phyloP scores from a whole-genome alignment of 2,888 invertebrate species.

The Patella depressa region DNA sequence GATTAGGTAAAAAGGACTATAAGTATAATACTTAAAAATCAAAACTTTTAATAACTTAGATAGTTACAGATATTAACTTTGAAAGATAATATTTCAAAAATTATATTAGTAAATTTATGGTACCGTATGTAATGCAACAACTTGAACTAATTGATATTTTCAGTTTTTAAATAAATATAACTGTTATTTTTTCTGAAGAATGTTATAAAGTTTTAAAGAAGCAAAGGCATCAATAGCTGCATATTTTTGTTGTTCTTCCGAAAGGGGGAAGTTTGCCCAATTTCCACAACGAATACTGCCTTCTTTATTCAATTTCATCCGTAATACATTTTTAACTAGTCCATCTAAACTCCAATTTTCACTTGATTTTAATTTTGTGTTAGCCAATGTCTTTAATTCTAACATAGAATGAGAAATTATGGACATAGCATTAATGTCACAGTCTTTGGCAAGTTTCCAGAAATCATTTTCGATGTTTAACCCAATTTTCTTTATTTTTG shows the following conservation, averaged over 20 bases:
- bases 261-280: slow-evolving; percentile 57
- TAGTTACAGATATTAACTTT: too few relatives aligned
- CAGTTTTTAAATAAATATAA: too few relatives aligned
- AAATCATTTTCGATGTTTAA: slow-evolving; percentile 56
- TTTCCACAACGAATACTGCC: slow-evolving; percentile 47
- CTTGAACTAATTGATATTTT: too few relatives aligned
- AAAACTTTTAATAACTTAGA: too few relatives aligned
- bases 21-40: too few relatives aligned
- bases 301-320: slow-evolving; percentile 50
- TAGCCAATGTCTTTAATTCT: slow-evolving; percentile 52
- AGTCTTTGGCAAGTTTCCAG: slow-evolving; percentile 62
- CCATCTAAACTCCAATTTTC: slow-evolving; percentile 63
- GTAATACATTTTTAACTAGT: slow-evolving; percentile 52
- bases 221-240: slow-evolving; percentile 59
- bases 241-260: slow-evolving; percentile 51
- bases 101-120: too few relatives aligned
- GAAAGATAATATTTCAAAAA: too few relatives aligned
- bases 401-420: slow-evolving; percentile 43
- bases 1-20: too few relatives aligned
- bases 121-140: too few relatives aligned
- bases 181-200: slow-evolving; percentile 2
- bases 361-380: slow-evolving; percentile 48
- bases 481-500: slow-evolving; percentile 51
- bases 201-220: slow-evolving; percentile 26
- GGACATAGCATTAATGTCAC: slow-evolving; percentile 46